Conservation (phyloP, 2,797 vertebrate genomes). For the Alca torda region DNA sequence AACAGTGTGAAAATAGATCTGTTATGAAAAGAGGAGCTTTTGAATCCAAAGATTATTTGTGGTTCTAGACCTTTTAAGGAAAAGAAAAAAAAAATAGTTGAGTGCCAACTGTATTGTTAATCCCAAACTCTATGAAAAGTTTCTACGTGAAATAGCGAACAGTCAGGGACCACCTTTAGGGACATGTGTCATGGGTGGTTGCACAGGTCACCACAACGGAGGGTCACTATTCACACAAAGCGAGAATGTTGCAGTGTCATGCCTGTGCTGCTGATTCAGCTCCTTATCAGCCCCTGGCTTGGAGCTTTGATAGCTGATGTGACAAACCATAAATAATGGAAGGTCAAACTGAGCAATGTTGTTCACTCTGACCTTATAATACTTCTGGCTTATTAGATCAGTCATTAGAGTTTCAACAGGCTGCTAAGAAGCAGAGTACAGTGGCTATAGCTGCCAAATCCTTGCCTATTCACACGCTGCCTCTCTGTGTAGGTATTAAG, state of each 20-base stretch:
- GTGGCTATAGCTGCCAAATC: constrained; percentile 29
- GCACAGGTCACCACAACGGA: constrained; percentile 17
- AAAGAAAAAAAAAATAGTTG: neutral
- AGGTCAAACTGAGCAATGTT: constrained; percentile 51
- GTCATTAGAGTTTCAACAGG: constrained; percentile 50
- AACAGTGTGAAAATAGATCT: neutral
- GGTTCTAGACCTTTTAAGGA: neutral
- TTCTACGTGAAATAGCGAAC: neutral
- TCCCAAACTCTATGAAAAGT: neutral
- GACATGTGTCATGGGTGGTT: constrained; percentile 30
- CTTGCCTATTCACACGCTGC: neutral
- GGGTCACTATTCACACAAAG: neutral
- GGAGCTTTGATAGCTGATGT: constrained; percentile 54
- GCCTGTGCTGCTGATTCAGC: constrained; percentile 52
- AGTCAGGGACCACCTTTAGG: constrained; percentile 17
- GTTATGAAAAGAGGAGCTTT: neutral
- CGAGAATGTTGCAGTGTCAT: constrained; percentile 29
- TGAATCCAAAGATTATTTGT: neutral
- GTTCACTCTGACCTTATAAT: constrained; percentile 56
- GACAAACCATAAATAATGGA: constrained; percentile 64
- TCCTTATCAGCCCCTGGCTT: constrained; percentile 24
- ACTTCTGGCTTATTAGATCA: constrained; percentile 64
- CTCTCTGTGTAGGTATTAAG: constrained; percentile 5
- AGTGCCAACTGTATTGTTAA: neutral
- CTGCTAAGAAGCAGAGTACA: constrained; percentile 43